Evolutionary conservation across 2,888 invertebrate species (phyloP).

Genomic region (Rosalia funebris): DNA sequence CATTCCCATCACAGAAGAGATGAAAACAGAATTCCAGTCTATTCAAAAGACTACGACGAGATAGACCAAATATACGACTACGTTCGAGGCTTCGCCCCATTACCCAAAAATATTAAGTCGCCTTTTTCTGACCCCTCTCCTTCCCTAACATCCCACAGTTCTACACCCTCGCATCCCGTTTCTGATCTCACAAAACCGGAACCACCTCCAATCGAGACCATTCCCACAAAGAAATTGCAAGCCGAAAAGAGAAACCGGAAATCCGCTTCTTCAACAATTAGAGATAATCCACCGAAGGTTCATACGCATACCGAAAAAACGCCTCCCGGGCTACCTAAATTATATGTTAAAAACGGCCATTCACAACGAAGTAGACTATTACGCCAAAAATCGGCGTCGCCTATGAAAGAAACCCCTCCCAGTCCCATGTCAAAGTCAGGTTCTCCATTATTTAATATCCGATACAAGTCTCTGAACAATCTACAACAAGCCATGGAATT

Average conservation of each 20-base stretch:
- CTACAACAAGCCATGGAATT: constrained; percentile 78
- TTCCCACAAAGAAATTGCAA: constrained; percentile 83
- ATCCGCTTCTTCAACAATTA: constrained; percentile 67
- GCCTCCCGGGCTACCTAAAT: constrained; percentile 74
- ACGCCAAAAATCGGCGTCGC: constrained; percentile 77
- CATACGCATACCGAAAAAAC: constrained; percentile 69
- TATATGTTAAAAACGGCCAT: constrained; percentile 82
- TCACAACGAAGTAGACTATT: constrained; percentile 74
- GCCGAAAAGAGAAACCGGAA: constrained; percentile 80
- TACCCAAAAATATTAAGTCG: constrained; percentile 82
- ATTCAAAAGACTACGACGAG: constrained; percentile 89
- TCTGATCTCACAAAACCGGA: constrained; percentile 75
- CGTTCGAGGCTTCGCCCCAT: constrained; percentile 90
- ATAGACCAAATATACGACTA: constrained; percentile 97
- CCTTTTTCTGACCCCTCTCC: constrained; percentile 69
- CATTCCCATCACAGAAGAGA: constrained; percentile 67
- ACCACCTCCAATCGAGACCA: constrained; percentile 92
- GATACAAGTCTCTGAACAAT: constrained; percentile 76
- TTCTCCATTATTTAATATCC: constrained; percentile 80
- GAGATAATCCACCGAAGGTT: constrained; percentile 58
- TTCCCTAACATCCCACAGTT: constrained; percentile 64
- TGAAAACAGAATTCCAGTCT: constrained; percentile 70
- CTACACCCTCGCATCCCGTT: constrained; percentile 57
- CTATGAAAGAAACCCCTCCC: constrained; percentile 76
- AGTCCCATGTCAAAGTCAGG: constrained; percentile 76